Conservation (phyloP, 2,888 invertebrate species). For the Vesta saturnalis region DNA sequence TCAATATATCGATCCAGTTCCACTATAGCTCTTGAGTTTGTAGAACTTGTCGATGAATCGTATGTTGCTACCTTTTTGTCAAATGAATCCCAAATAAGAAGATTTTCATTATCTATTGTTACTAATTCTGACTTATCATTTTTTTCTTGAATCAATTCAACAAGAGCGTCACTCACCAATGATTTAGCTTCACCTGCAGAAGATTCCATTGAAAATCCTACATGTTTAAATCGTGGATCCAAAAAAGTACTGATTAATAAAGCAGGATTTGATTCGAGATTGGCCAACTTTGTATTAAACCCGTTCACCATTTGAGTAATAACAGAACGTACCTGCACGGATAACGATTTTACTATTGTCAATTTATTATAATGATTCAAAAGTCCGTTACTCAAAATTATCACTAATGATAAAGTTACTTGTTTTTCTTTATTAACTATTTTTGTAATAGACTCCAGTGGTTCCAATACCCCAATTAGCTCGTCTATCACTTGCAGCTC, state of each 20-base stretch:
- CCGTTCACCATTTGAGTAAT: background rate
- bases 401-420: background rate
- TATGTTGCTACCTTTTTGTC: background rate
- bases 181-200: background rate
- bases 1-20: slow-evolving; percentile 45
- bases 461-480: background rate
- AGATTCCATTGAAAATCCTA: background rate
- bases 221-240: background rate
- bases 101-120: background rate
- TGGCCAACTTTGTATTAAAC: background rate
- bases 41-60: background rate
- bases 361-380: background rate
- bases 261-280: background rate
- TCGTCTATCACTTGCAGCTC: background rate
- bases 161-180: background rate
- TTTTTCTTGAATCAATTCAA: background rate
- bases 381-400: background rate
- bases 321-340: background rate
- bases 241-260: background rate
- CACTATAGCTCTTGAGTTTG: slow-evolving; percentile 31
- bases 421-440: background rate
- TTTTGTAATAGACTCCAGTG: background rate
- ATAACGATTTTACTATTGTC: background rate
- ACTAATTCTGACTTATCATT: background rate
- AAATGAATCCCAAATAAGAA: background rate